These are phyloP conservation scores for Drosophila eohydei DNA, from an alignment of 2,888 invertebrate genomes.

Conservation along the genomic window DNA sequence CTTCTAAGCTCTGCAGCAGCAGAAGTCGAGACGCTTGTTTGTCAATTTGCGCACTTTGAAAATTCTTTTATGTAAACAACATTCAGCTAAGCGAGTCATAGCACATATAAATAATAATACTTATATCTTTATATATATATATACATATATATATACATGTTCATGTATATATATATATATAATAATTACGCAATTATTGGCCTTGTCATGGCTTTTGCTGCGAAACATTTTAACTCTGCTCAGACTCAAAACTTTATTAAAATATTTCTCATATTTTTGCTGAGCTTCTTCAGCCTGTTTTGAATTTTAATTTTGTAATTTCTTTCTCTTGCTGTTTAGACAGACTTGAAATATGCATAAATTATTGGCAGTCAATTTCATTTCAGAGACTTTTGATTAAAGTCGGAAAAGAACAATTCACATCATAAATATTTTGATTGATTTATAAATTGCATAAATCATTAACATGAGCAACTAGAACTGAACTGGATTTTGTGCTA, in stretches of 20 bases:
- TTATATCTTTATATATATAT: background rate
- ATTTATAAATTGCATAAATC: constrained; percentile 27
- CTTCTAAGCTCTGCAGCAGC: constrained; percentile 12
- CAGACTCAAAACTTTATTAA: background rate
- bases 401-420: constrained; percentile 2
- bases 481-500: background rate
- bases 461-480: background rate
- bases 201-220: constrained; percentile 4
- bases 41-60: constrained; percentile 73
- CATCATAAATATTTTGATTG: constrained; percentile 12
- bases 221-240: constrained; percentile 2
- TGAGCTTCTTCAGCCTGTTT: constrained; percentile 3
- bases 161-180: constrained; percentile 27
- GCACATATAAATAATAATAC: background rate
- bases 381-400: constrained; percentile 9
- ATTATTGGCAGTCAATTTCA: constrained; percentile 5
- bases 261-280: constrained; percentile 15
- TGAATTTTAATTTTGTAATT: constrained; percentile 24
- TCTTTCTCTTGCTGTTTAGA: constrained; percentile 3
- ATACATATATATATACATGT: constrained; percentile 12
- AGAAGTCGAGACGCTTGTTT: constrained; percentile 46
- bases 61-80: constrained; percentile 55
- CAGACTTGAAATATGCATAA: background rate
- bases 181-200: constrained; percentile 73
- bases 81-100: constrained; percentile 3